Percentiles rank a stretch among this genome's conserved stretches.
These are phyloP conservation scores for Cabera pusaria DNA, from an alignment of 2,888 invertebrate genomes.

Conservation along the genomic window DNA sequence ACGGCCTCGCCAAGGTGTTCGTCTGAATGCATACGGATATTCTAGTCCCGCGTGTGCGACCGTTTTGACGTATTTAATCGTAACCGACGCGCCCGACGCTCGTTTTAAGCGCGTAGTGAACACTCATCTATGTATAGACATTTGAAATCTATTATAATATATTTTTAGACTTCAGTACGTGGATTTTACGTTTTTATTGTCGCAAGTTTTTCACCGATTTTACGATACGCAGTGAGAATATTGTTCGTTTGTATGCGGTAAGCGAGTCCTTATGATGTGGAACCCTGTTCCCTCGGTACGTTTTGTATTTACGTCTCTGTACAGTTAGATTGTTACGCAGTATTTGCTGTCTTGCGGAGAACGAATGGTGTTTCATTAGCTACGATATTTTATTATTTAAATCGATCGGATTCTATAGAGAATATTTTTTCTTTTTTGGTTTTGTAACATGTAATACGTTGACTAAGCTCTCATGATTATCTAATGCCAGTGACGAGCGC, in stretches of 20 bases:
- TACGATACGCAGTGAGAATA: constrained; percentile 71
- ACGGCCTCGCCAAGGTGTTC: constrained; percentile 99
- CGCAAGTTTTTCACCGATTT: constrained; percentile 77
- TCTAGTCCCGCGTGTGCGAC: constrained; percentile 46
- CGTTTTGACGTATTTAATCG: constrained; percentile 65
- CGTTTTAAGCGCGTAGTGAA: constrained; percentile 69
- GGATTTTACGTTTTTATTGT: constrained; percentile 79
- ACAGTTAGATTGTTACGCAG: constrained; percentile 77
- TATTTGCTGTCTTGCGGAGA: constrained; percentile 68
- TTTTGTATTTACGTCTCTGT: constrained; percentile 68
- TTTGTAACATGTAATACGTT: constrained; percentile 63
- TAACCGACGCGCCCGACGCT: constrained; percentile 62
- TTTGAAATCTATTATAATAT: constrained; percentile 82
- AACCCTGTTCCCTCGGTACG: constrained; percentile 63
- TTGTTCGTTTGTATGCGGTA: constrained; percentile 70
- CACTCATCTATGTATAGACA: constrained; percentile 81
- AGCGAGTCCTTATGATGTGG: constrained; percentile 70
- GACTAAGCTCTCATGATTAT: constrained; percentile 65
- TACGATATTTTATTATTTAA: constrained; percentile 78
- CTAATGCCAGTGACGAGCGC: constrained; percentile 62
- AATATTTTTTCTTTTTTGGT: constrained; percentile 60
- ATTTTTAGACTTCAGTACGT: constrained; percentile 82
- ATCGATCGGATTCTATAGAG: constrained; percentile 76
- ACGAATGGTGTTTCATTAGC: constrained; percentile 74
- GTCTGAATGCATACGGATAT: constrained; percentile 82